Evolutionary conservation across 2,797 vertebrate genomes (phyloP).

Genomic region (Limosa lapponica): DNA sequence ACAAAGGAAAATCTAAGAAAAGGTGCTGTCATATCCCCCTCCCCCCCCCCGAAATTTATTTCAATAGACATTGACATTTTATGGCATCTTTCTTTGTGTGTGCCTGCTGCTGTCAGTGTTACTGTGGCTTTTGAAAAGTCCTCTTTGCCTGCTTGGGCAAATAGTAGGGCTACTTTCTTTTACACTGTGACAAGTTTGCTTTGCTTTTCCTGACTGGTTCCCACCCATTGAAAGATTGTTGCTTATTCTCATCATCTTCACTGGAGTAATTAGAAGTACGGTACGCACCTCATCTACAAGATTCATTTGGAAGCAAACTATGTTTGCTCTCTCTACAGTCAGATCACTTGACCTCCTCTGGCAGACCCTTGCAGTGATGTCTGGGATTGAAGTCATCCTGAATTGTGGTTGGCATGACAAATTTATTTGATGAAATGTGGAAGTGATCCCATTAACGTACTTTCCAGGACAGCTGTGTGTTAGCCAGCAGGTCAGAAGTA

Average conservation of each 20-base stretch:
- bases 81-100: rapidly evolving
- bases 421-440: not conserved
- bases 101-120: rapidly evolving
- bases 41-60: not conserved
- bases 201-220: not conserved
- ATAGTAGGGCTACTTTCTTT: not conserved
- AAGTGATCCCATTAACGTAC: not conserved
- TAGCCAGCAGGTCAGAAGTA: not conserved
- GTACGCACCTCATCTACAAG: not conserved
- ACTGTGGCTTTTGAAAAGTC: not conserved
- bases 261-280: not conserved
- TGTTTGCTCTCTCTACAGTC: not conserved
- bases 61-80: not conserved
- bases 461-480: not conserved
- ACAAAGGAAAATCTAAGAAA: not conserved
- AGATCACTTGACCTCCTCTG: not conserved
- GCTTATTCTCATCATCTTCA: not conserved
- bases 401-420: not conserved
- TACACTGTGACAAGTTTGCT: not conserved
- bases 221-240: not conserved
- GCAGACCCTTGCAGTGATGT: not conserved
- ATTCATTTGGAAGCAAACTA: not conserved
- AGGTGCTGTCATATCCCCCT: not conserved
- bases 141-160: not conserved
- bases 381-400: not conserved